These are phyloP conservation scores for Podiceps cristatus DNA, from an alignment of 2,113 vertebrate species.

Conservation along the genomic window DNA sequence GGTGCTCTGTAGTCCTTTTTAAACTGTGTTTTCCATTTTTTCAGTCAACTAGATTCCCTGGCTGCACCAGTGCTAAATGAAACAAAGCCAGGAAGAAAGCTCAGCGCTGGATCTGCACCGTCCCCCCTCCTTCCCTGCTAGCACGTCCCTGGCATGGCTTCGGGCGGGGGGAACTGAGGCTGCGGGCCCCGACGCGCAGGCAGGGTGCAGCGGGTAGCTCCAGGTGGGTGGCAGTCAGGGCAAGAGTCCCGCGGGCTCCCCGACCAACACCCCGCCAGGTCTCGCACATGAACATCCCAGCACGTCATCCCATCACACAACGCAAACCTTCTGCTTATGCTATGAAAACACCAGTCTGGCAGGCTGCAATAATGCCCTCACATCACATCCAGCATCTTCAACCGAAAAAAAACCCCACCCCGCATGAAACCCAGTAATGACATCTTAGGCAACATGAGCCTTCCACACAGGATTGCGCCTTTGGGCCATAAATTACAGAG, in stretches of 20 bases:
- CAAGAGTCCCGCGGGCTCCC: neutral
- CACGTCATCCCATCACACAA: rapidly evolving
- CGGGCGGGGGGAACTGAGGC: too few species aligned
- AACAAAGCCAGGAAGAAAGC: neutral
- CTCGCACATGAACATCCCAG: neutral
- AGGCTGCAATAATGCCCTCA: neutral
- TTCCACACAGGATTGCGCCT: neutral
- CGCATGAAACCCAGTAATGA: neutral
- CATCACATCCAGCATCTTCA: neutral
- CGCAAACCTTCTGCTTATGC: neutral
- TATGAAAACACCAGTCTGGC: neutral
- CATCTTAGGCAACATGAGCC: neutral
- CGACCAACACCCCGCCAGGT: neutral
- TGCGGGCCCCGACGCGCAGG: neutral
- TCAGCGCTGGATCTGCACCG: neutral
- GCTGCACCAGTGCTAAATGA: neutral
- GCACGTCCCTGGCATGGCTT: rapidly evolving
- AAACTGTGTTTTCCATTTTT: neutral
- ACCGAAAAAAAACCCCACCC: neutral
- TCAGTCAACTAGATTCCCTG: neutral
- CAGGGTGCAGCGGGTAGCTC: neutral
- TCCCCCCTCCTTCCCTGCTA: neutral
- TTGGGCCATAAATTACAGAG: neutral
- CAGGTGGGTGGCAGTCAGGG: neutral
- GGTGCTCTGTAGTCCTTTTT: neutral